Base-by-base conservation (phyloP, 2,888 invertebrate genomes). In the Polyommatus icarus region DNA sequence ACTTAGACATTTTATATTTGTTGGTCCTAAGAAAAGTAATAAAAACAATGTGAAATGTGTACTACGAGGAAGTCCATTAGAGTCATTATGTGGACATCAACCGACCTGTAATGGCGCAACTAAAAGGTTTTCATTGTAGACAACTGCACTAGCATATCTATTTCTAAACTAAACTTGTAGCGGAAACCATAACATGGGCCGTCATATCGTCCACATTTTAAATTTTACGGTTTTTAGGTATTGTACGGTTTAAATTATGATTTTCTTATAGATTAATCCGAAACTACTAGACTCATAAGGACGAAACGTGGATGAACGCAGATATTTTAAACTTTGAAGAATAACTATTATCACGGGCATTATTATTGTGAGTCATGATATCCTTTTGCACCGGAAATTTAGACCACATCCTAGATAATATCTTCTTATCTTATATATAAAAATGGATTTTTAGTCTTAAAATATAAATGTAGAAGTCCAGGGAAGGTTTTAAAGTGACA, bases 71-170 rank as follows among this genome's bases (percentile, higher is more conserved):
- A n/a, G 20, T 72, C 75, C 75, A 54, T 75, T 75, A 54, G 12
- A 75, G 75, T 75, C 75, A 54, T 75, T 75, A 75, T 20, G 15
- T 29, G 75, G 75, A 75, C 50, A 75, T 54, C 24, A 73, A 75
- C 50, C 29, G 8, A 6, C 75, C 24, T 54, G 50, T 54, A 75
- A 67, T 67, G 67, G 29, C 29, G 5, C 29, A 67, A 75, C 50
- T 75, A 75, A 75, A 75, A 75, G 75, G 75, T 54, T 75, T 75
- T 75, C 15, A 29, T 32, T 29, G 75, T 54, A 15, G 12, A 73
- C 73, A 46, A 29, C 73, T 46, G 20, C 46, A 73, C 40, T 46
- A n/a, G 20, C 46, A 73, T 73, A 73, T 73, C 40, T 40, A 46
- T 73, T 46, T 73, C 20, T 73, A 12, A 46, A 67, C 24, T 61